These are phyloP conservation scores for Tenodera sinensis DNA, from an alignment of 2,888 invertebrate genomes.

Conservation along the genomic window DNA sequence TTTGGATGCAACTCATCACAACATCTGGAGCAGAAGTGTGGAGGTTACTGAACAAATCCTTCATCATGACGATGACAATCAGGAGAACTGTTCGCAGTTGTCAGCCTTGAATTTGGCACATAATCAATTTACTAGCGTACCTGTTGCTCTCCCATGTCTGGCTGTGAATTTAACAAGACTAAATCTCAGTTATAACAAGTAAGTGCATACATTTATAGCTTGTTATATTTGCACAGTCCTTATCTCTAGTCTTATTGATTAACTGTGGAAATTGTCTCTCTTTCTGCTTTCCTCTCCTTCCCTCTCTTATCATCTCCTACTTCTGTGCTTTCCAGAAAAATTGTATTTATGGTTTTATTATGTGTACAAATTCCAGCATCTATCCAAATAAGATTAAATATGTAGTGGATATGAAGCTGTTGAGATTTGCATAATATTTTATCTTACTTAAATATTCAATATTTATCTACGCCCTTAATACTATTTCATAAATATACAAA, in stretches of 20 bases:
- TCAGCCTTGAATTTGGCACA: conserved; percentile 82
- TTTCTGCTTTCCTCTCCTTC: too few species aligned
- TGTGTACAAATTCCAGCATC: too few species aligned
- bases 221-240: neutral
- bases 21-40: conserved; percentile 65
- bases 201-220: conserved; percentile 6
- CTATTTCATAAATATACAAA: too few species aligned
- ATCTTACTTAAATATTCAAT: too few species aligned
- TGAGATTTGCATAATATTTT: too few species aligned
- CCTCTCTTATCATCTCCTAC: neutral
- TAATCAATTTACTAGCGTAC: conserved; percentile 85
- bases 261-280: too few species aligned
- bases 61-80: conserved; percentile 54
- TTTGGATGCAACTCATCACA: conserved; percentile 67
- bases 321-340: neutral
- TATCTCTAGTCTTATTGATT: too few species aligned
- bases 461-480: too few species aligned
- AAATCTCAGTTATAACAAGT: conserved; percentile 87
- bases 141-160: conserved; percentile 83
- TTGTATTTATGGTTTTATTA: too few species aligned
- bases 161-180: conserved; percentile 82
- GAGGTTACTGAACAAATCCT: conserved; percentile 64
- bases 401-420: too few species aligned
- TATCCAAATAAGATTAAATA: too few species aligned
- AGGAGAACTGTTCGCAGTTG: conserved; percentile 61